phyloP scores from a whole-genome alignment of 1,140 invertebrate genomes.

The Pachyrhynchus sulphureomaculatus region DNA sequence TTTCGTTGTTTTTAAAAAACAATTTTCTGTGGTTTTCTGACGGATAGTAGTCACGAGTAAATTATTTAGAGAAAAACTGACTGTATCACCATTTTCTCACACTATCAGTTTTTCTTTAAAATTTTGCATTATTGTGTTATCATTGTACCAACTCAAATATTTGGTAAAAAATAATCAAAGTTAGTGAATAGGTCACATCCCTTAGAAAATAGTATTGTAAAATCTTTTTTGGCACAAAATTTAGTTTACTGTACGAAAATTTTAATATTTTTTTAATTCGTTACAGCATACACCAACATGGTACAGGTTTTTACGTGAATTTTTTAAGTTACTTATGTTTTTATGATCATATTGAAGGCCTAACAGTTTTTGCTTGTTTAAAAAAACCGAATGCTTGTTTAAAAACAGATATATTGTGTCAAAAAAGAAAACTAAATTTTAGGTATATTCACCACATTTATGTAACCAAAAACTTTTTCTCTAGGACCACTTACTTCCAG shows the following conservation, averaged over 20 bases:
- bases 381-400: background rate
- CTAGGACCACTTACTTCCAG: conserved; percentile 21
- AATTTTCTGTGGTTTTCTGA: conserved; percentile 1
- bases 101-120: background rate
- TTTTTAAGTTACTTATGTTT: no score
- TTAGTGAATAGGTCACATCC: conserved; percentile 19
- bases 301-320: no score
- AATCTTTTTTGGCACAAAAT: conserved; percentile 2
- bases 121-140: background rate
- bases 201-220: conserved; percentile 9
- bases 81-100: background rate
- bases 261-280: background rate
- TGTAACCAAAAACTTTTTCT: conserved; percentile 18
- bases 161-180: conserved; percentile 11
- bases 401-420: background rate
- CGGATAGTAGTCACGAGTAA: background rate
- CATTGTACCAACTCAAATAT: background rate
- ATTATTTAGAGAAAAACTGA: background rate
- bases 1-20: background rate
- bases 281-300: no score
- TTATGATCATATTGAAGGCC: no score
- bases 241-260: background rate
- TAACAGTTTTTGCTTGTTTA: background rate
- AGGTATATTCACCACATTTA: conserved; percentile 14
- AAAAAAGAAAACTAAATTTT: conserved; percentile 8